Evolutionary conservation across 1,140 invertebrate species (phyloP).

Genomic region (Leguminivora glycinivorella): DNA sequence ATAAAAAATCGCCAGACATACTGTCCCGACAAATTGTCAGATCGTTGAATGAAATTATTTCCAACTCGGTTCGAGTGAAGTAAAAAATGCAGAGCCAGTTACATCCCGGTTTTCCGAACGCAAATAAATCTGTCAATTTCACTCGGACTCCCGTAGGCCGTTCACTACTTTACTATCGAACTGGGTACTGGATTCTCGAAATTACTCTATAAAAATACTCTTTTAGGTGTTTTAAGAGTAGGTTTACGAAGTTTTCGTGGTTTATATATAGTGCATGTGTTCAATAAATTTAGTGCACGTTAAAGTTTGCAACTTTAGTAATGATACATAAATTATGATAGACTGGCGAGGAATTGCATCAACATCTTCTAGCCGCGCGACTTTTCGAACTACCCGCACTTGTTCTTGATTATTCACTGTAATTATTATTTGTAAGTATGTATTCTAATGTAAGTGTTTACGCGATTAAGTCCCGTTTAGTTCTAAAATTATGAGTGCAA

Average conservation of each 20-base stretch:
- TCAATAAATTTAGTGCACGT: neutral
- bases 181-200: conserved; percentile 25
- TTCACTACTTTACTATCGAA: conserved; percentile 45
- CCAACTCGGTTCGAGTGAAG: conserved; percentile 39
- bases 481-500: no score
- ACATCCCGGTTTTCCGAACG: conserved; percentile 68
- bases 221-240: neutral
- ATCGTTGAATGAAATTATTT: conserved; percentile 45
- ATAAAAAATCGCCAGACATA: neutral
- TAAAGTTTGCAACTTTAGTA: no score
- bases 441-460: no score
- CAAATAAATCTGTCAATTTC: conserved; percentile 79
- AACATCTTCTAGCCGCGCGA: no score
- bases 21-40: conserved; percentile 45
- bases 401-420: no score
- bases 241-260: neutral
- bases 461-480: no score
- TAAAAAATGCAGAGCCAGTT: conserved; percentile 67
- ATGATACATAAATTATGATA: no score
- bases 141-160: conserved; percentile 66
- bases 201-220: conserved; percentile 20
- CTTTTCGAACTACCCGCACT: no score
- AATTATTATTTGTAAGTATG: no score
- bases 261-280: neutral
- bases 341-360: no score